These are phyloP conservation scores for Psilopsiagon aurifrons DNA, from an alignment of 2,113 vertebrate genomes.

Conservation along the genomic window DNA sequence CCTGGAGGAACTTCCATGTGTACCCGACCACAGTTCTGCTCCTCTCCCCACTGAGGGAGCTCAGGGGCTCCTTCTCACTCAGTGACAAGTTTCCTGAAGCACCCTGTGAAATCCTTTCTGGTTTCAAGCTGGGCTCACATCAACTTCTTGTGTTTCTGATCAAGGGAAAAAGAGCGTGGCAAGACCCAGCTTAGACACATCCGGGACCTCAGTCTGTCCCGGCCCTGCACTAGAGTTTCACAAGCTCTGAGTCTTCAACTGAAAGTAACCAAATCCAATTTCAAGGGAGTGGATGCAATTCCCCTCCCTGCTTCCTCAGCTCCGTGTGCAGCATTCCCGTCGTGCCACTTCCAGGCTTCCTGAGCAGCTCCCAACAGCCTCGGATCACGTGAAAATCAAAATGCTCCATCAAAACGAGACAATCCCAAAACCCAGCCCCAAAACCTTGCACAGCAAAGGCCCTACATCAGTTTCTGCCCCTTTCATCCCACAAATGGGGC, in stretches of 20 bases:
- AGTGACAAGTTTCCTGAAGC: background rate
- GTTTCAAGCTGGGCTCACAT: background rate
- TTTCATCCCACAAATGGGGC: too few relatives aligned
- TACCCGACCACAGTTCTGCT: accelerated
- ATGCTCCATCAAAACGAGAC: background rate
- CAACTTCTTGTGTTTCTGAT: background rate
- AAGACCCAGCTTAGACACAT: background rate
- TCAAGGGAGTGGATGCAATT: background rate
- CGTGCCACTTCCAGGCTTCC: background rate
- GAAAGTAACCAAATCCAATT: background rate
- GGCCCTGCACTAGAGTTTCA: background rate
- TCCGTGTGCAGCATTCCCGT: accelerated
- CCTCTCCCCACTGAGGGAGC: accelerated
- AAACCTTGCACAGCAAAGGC: background rate
- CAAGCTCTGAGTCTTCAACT: background rate
- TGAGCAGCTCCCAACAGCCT: background rate
- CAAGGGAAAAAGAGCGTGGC: background rate
- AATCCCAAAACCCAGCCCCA: background rate
- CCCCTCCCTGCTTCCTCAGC: background rate
- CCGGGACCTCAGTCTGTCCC: background rate
- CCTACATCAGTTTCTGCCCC: accelerated
- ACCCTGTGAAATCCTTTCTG: background rate
- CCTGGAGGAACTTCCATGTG: background rate
- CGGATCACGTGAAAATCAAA: accelerated
- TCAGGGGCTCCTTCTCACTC: background rate